phyloP scores from a whole-genome alignment of 2,113 vertebrate species.

The Stegastes partitus region DNA sequence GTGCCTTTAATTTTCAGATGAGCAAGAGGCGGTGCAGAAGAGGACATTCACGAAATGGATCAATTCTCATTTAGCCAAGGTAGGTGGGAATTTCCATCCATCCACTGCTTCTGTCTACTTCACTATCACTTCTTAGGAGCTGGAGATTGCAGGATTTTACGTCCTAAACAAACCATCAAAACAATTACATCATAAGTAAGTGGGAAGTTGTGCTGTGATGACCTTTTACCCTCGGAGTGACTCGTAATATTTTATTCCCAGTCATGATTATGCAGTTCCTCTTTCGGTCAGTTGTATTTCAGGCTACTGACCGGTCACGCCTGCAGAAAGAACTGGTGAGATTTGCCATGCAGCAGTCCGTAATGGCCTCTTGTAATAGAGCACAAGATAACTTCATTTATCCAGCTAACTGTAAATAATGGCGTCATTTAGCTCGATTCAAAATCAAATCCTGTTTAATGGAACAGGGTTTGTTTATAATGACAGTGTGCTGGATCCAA shows the following conservation, averaged over 20 bases:
- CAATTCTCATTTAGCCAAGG: conserved; percentile 98
- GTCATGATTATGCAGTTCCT: conserved; percentile 27
- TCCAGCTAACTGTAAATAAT: conserved; percentile 32
- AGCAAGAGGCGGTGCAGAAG: conserved; percentile 98
- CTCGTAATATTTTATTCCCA: conserved; percentile 10
- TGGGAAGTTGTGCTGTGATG: not conserved
- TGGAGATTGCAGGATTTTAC: not conserved
- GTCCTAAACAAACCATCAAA: not conserved
- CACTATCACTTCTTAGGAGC: not conserved
- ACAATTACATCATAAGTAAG: not conserved
- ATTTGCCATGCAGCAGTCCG: conserved; percentile 14
- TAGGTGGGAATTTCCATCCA: conserved; percentile 74
- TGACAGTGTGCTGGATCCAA: conserved; percentile 8
- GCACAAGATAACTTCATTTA: conserved; percentile 22
- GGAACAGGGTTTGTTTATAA: not conserved
- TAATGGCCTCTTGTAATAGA: conserved; percentile 32
- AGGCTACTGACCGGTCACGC: conserved; percentile 36
- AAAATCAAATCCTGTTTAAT: conserved; percentile 31
- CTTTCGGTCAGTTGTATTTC: conserved; percentile 27
- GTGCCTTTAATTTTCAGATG: conserved; percentile 86
- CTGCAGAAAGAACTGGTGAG: conserved; percentile 30
- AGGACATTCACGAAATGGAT: conserved; percentile 99
- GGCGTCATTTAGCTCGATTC: conserved; percentile 11
- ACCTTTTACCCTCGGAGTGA: conserved; percentile 2
- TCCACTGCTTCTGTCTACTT: not conserved